phyloP scores from a whole-genome alignment of 2,113 vertebrate genomes.

The Stegostoma tigrinum region DNA sequence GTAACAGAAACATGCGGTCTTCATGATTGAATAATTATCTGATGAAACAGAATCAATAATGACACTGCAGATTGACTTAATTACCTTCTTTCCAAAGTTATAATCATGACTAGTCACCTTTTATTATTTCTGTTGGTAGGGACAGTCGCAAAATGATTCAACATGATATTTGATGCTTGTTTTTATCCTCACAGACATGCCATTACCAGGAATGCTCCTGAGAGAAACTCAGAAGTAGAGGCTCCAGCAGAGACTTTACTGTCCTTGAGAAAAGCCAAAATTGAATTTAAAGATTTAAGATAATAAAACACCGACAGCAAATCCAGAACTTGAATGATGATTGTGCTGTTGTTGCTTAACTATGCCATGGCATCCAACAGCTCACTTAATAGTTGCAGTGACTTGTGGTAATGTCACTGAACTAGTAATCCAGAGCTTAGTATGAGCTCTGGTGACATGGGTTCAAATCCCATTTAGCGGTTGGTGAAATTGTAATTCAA shows the following conservation, averaged over 20 bases:
- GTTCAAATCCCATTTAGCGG: no score
- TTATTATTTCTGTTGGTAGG: not conserved
- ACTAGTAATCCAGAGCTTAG: no score
- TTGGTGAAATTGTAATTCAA: no score
- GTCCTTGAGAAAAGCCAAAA: not conserved
- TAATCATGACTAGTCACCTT: not conserved
- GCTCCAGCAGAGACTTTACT: not conserved
- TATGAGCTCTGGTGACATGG: no score
- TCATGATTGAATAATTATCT: not conserved
- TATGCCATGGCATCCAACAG: no score
- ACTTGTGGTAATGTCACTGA: no score
- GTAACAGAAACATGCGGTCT: not conserved
- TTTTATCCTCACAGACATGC: not conserved
- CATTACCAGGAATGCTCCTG: not conserved
- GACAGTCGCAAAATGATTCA: not conserved
- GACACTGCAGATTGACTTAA: not conserved
- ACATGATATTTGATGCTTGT: not conserved
- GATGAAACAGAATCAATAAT: not conserved
- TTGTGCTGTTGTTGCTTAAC: not conserved
- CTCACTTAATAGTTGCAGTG: no score
- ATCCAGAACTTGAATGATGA: not conserved
- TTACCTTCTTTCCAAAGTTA: not conserved
- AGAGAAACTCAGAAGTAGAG: not conserved
- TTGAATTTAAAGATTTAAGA: not conserved
- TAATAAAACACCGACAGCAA: not conserved